Conservation (phyloP, 2,888 invertebrate genomes). For the Teleiodes luculella region DNA sequence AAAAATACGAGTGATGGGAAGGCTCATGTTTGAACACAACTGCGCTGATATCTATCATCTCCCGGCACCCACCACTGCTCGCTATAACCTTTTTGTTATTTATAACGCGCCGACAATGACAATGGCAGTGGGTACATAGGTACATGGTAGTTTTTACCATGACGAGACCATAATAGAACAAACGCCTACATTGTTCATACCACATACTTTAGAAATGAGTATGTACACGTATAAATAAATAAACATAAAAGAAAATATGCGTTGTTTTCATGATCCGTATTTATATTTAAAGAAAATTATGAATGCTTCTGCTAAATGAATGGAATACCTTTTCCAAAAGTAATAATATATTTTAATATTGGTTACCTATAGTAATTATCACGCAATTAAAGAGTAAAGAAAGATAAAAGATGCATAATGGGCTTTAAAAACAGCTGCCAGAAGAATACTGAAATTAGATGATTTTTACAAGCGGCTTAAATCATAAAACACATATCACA, state of each 20-base stretch:
- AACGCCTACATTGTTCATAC: background rate
- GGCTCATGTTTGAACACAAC: constrained; percentile 25
- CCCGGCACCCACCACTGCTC: constrained; percentile 36
- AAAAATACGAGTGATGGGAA: constrained; percentile 19
- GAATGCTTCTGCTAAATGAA: constrained; percentile 1
- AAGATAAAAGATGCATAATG: background rate
- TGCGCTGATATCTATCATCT: constrained; percentile 50
- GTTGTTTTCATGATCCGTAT: background rate
- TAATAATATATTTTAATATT: constrained; percentile 13
- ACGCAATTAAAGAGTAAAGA: background rate
- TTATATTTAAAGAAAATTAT: background rate
- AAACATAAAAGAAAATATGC: background rate
- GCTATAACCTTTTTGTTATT: constrained; percentile 45
- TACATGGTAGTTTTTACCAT: background rate
- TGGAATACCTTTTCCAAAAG: constrained; percentile 8
- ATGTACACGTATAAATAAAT: background rate
- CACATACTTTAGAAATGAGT: background rate
- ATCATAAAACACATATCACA: too few species aligned
- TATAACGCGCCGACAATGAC: constrained; percentile 44
- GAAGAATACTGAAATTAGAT: background rate
- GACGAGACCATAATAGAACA: constrained; percentile 18
- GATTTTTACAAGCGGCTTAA: too few species aligned
- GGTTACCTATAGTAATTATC: constrained; percentile 1
- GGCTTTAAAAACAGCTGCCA: background rate
- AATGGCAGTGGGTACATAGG: background rate